These are phyloP conservation scores for Lasiurus cinereus DNA, from an alignment of 2,113 vertebrate species.

Conservation along the genomic window DNA sequence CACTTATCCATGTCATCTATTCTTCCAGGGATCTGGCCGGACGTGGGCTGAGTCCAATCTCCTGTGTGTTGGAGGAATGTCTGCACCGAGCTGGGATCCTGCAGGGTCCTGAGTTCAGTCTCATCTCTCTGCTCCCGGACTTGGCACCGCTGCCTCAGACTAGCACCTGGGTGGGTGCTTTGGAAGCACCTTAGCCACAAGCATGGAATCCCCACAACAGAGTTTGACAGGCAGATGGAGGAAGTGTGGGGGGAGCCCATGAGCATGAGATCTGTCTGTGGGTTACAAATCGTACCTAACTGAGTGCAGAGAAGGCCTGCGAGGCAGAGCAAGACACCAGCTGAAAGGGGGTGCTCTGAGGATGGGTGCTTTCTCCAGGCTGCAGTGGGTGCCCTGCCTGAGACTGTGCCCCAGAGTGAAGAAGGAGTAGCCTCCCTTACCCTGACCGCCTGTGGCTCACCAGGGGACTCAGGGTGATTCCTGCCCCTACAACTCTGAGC, in stretches of 20 bases:
- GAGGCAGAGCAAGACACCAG: background rate
- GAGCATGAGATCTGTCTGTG: background rate
- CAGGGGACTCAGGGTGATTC: background rate
- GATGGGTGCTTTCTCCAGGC: no score
- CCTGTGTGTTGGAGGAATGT: background rate
- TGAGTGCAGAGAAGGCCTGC: background rate
- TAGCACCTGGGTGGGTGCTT: background rate
- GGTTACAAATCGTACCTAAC: background rate
- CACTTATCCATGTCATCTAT: fast-evolving
- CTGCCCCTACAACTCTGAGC: background rate
- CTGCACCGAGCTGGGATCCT: background rate
- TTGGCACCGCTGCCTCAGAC: background rate
- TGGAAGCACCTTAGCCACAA: background rate
- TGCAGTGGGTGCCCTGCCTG: no score
- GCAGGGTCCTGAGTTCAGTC: background rate
- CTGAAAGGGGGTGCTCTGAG: background rate
- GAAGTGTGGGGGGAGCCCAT: no score
- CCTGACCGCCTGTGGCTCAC: background rate
- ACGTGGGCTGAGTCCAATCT: background rate
- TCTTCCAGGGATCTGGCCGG: background rate
- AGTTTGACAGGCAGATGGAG: no score
- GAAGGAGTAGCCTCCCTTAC: background rate
- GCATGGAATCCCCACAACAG: background rate
- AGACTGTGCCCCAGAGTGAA: no score
- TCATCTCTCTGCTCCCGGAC: background rate